Evolutionary conservation across 1,140 invertebrate species (phyloP).

Genomic region (Vanessa atalanta): DNA sequence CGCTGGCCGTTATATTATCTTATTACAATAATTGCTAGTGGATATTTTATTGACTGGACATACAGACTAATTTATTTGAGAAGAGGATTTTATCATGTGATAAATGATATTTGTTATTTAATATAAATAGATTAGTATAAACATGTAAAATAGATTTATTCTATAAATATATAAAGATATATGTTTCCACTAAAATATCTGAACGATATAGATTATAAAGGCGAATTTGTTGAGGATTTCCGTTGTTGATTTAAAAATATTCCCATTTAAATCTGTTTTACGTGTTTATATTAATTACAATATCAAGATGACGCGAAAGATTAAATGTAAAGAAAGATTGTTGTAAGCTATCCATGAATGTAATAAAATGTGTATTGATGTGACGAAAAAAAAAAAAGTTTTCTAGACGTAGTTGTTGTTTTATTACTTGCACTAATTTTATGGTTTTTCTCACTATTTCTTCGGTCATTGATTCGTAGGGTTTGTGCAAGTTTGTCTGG

Average conservation of each 20-base stretch:
- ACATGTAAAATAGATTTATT: conserved; percentile 5
- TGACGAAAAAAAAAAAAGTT: conserved; percentile 38
- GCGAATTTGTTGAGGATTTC: no score
- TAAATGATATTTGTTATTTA: conserved; percentile 5
- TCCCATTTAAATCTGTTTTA: neutral
- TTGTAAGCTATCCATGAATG: conserved; percentile 12
- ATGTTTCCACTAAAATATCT: neutral
- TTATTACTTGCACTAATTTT: neutral
- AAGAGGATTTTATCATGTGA: neutral
- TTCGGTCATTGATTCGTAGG: no score
- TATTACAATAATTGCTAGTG: neutral
- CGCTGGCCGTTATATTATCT: neutral
- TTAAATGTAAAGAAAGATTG: conserved; percentile 7
- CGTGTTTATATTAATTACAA: neutral
- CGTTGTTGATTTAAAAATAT: neutral
- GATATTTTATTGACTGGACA: neutral
- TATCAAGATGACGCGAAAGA: neutral
- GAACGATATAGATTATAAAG: neutral
- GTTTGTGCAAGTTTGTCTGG: no score
- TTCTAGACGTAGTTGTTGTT: conserved; percentile 41
- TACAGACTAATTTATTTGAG: neutral
- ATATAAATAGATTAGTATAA: conserved; percentile 1
- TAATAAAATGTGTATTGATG: conserved; percentile 31
- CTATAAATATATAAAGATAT: neutral
- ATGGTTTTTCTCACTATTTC: no score